phyloP scores from a whole-genome alignment of 2,888 invertebrate genomes.

The Ctenicera cuprea region DNA sequence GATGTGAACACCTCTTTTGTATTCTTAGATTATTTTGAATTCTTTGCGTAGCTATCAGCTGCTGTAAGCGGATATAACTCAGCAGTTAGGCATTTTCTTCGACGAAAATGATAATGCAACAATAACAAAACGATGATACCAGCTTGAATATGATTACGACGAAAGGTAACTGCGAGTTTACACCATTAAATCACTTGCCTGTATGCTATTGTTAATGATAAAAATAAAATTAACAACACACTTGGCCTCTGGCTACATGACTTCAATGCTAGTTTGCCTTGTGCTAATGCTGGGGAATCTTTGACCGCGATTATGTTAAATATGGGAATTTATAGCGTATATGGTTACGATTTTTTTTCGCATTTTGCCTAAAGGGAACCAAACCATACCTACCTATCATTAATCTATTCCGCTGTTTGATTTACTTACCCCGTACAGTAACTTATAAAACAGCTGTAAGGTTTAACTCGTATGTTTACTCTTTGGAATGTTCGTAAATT shows the following conservation, averaged over 20 bases:
- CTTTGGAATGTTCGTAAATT: slow-evolving; percentile 10
- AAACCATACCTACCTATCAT: not conserved
- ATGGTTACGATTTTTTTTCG: not conserved
- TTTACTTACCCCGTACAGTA: not conserved
- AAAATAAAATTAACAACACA: slow-evolving; percentile 23
- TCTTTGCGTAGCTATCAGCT: not conserved
- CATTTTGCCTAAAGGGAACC: not conserved
- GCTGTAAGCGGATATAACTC: slow-evolving; percentile 11
- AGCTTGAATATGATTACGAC: not conserved
- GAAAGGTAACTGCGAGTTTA: slow-evolving; percentile 11
- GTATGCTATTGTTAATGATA: slow-evolving; percentile 8
- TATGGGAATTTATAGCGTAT: not conserved
- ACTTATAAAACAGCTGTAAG: slow-evolving; percentile 5
- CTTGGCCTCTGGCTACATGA: slow-evolving; percentile 32
- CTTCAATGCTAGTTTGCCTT: slow-evolving; percentile 45
- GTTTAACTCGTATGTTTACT: slow-evolving; percentile 11
- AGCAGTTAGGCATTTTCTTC: not conserved
- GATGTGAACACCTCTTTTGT: slow-evolving; percentile 11
- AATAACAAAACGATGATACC: not conserved
- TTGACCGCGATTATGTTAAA: not conserved
- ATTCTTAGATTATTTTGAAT: slow-evolving; percentile 8
- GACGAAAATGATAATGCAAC: slow-evolving; percentile 15
- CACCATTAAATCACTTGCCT: slow-evolving; percentile 22
- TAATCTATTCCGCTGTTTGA: not conserved
- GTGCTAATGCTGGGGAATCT: slow-evolving; percentile 27